Evolutionary conservation across 2,113 vertebrate species (phyloP), one percentile per base, ranked within the genome.

Genomic region (Calidris pugnax): DNA sequence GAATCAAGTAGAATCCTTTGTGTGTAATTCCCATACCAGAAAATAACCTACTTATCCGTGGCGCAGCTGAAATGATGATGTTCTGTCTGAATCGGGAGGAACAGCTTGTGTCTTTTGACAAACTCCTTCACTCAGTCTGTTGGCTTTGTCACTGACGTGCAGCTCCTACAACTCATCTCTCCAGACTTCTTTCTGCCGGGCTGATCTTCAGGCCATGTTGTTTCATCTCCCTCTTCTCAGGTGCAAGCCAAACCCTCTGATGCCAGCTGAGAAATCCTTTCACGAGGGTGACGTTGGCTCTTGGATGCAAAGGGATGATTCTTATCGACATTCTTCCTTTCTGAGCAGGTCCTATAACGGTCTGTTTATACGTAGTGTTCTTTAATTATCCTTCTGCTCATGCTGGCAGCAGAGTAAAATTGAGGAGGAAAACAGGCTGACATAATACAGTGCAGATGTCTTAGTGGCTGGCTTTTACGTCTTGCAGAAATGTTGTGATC

Each of bases 381-480:
- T 87, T 91, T 94, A 83, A 76, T 93, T 76, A 93, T 60, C 94
- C 94, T 91, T 97, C 95, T 96, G 94, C 85, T 89, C 62, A 0
- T 73, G 89, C 77, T 94, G 95, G 95, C 94, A 93, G 66, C 89
- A 89, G 78, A 85, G 56, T 68, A 95, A 37, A 95, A 82, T 0
- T 45, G 87, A 91, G 63, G 20, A 57, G 91, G 81, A 73, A 87
- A 87, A 83, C 74, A 79, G 71, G 77, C 89, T 96, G 94, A 62
- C 74, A 24, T 71, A 87, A 89, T 64, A 21, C 32, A 64, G 33
- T 33, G 69, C 89, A 85, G 91, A 76, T 41, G 23, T 91, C 26
- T 50, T 35, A 75, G 48, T 56, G 79, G 89, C 1, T 85, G 82
- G 66, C 74, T 89, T 85, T 69, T 77, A 50, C 35, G 9, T 95